Percentiles rank a stretch among this genome's conserved stretches.
Conservation (phyloP, 2,888 invertebrate genomes). For the Chirona hameri region DNA sequence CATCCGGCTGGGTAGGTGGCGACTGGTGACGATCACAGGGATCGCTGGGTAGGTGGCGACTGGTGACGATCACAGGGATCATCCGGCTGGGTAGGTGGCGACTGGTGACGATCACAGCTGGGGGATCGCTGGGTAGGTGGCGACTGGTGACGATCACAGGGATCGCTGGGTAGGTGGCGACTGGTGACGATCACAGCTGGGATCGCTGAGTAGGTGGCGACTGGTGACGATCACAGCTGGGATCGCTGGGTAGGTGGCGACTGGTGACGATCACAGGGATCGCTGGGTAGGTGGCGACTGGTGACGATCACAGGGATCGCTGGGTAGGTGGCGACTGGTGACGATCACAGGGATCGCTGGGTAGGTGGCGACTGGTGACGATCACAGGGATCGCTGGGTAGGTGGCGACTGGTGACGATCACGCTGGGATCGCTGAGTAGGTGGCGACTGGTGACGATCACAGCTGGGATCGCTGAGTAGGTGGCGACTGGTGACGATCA, state of each 20-base stretch:
- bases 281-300: not conserved
- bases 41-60: not conserved
- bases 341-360: too few relatives aligned
- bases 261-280: too few relatives aligned
- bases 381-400: not conserved
- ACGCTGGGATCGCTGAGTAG: not conserved
- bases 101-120: too few relatives aligned
- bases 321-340: not conserved
- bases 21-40: too few relatives aligned
- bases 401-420: too few relatives aligned
- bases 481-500: too few relatives aligned
- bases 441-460: too few relatives aligned
- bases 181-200: too few relatives aligned
- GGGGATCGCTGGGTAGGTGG: not conserved
- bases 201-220: not conserved
- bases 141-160: too few relatives aligned
- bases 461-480: not conserved
- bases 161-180: not conserved
- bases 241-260: not conserved
- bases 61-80: too few relatives aligned
- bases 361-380: not conserved
- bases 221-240: too few relatives aligned
- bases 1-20: not conserved
- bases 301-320: too few relatives aligned
- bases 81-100: not conserved